Percentiles rank a stretch among this genome's conserved stretches.
phyloP scores from a whole-genome alignment of 1,140 invertebrate genomes.

The Arctopsyche grandis region DNA sequence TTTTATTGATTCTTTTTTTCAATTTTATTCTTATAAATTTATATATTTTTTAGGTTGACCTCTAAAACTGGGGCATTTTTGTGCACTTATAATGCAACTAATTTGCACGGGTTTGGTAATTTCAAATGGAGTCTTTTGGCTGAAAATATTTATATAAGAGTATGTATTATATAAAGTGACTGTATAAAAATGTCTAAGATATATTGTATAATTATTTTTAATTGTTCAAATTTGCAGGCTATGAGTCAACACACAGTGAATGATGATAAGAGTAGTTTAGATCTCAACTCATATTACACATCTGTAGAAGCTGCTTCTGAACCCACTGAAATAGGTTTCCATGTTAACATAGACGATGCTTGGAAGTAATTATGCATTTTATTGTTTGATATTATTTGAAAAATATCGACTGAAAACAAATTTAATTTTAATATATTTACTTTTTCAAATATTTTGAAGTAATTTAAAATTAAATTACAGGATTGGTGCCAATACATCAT shows the following conservation, averaged over 20 bases:
- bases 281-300: conserved; percentile 62
- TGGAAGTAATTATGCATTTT: conserved; percentile 60
- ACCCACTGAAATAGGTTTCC: conserved; percentile 60
- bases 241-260: conserved; percentile 60
- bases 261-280: conserved; percentile 58
- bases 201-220: not conserved
- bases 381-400: not conserved
- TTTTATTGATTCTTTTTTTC: conserved; percentile 43
- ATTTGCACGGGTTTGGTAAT: conserved; percentile 62
- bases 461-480: conserved; percentile 57
- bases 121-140: conserved; percentile 64
- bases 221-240: conserved; percentile 55
- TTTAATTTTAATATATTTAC: too few species aligned
- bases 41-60: conserved; percentile 59
- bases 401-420: too few species aligned
- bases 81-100: conserved; percentile 61
- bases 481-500: conserved; percentile 68
- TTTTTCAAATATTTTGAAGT: too few species aligned
- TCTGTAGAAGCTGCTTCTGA: conserved; percentile 56
- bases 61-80: conserved; percentile 62
- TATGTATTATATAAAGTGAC: conserved; percentile 49
- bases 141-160: conserved; percentile 62
- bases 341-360: conserved; percentile 61
- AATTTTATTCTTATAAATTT: conserved; percentile 23
- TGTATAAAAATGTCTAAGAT: not conserved